Percentiles rank a stretch among this genome's conserved stretches.
Conservation (phyloP, 2,797 vertebrate genomes). For the Sebastes paucispinis region DNA sequence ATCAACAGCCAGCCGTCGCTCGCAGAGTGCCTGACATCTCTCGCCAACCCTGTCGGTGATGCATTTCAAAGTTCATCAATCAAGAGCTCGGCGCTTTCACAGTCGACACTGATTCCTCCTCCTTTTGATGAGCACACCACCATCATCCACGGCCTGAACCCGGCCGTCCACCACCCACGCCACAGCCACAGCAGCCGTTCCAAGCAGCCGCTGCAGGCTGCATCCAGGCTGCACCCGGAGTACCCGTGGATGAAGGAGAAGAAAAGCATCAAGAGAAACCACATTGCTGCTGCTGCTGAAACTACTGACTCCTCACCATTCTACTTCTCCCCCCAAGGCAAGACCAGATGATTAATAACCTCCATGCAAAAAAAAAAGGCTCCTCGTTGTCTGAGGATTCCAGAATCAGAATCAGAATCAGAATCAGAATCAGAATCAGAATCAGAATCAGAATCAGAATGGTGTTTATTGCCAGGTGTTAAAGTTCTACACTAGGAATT, state of each 20-base stretch:
- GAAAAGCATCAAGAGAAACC: constrained; percentile 91
- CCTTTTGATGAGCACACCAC: constrained; percentile 92
- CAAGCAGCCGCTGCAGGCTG: constrained; percentile 88
- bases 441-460: no score
- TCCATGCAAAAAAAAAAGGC: constrained; percentile 53
- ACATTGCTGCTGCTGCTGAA: constrained; percentile 70
- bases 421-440: no score
- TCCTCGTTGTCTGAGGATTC: constrained; percentile 61
- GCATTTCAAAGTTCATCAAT: constrained; percentile 99
- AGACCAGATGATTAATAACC: constrained; percentile 80
- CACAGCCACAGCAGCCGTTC: constrained; percentile 84
- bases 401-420: no score
- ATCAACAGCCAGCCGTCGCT: constrained; percentile 99
- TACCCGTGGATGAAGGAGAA: constrained; percentile 99
- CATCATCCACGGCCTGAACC: constrained; percentile 89
- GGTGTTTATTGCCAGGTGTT: no score
- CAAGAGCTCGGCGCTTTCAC: constrained; percentile 98
- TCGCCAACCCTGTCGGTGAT: constrained; percentile 97
- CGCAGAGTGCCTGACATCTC: constrained; percentile 99
- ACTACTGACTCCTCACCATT: constrained; percentile 84
- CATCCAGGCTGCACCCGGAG: constrained; percentile 86
- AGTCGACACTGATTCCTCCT: constrained; percentile 98
- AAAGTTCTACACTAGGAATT: no score
- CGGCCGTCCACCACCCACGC: constrained; percentile 89
- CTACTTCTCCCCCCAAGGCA: constrained; percentile 96